Evolutionary conservation across 2,113 vertebrate species (phyloP), one percentile per base, ranked within the genome.

Genomic region (Todiramphus chloris): DNA sequence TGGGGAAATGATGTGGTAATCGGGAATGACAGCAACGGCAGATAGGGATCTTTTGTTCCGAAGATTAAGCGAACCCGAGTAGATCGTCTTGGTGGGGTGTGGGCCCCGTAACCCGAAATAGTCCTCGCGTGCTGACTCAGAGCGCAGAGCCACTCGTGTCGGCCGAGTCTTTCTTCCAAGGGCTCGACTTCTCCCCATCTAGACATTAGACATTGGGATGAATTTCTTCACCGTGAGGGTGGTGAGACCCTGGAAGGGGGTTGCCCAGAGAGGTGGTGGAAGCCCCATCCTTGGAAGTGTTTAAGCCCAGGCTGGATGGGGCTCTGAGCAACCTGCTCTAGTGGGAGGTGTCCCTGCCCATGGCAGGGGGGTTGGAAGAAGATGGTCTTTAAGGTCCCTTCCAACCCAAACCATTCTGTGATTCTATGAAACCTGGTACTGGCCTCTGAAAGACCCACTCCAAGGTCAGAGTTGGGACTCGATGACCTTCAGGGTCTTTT

Each of bases 41-140:
- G 90, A 93, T 90, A 67, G 79, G 72, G 64, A 92, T 92, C 94
- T 90, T 96, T 96, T 96, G 96, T 96, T 86, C 46, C 19, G 3
- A 51, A 37, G 68, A 90, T 94, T 64, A 89, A 83, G 94, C 0
- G 68, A 93, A 60, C 35, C 67, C 1, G 55, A 78, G 89, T 7
- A 50, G 82, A n/a, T 16, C 13, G 90, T 24, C 68, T 31, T 10
- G 87, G 17, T 8, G 55, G 68, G 92, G 67, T 21, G 93, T 93
- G 96, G 96, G 96, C 90, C 91, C 51, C 2, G 4, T 60, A 73
- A 87, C 72, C 94, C 85, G 94, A 39, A 96, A 77, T 63, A 67
- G 90, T 77, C 82, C 90, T 76, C 6, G 2, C 31, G 0, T 0
- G 6, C 39, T 96, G 96, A 96, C 74, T 97, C 94, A 95, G 51